phyloP scores from a whole-genome alignment of 1,140 invertebrate species.

The Lucilia sericata region DNA sequence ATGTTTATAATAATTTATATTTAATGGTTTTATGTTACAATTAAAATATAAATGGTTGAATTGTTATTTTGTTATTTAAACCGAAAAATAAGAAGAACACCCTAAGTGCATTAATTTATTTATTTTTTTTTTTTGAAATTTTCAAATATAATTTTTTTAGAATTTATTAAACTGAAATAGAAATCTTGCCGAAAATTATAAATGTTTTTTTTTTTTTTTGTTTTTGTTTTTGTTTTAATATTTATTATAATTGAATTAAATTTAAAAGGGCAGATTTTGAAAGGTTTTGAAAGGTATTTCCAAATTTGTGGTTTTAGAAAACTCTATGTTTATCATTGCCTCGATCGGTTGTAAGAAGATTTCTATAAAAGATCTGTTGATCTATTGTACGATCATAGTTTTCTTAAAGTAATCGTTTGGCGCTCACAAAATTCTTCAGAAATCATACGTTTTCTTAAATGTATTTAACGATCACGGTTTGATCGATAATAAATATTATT shows the following conservation, averaged over 20 bases:
- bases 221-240: too few relatives aligned
- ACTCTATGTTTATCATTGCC: too few relatives aligned
- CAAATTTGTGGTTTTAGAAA: too few relatives aligned
- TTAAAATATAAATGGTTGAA: neutral
- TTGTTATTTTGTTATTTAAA: neutral
- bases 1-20: neutral
- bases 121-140: neutral
- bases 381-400: too few relatives aligned
- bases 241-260: neutral
- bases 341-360: too few relatives aligned
- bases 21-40: neutral
- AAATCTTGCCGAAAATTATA: neutral
- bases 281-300: neutral
- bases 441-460: too few relatives aligned
- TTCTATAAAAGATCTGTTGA: too few relatives aligned
- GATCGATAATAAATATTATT: too few relatives aligned
- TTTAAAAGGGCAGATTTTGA: neutral
- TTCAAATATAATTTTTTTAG: neutral
- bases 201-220: too few relatives aligned
- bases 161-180: neutral
- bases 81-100: neutral
- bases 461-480: too few relatives aligned
- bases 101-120: constrained; percentile 39
- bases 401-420: too few relatives aligned
- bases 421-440: too few relatives aligned